phyloP scores from a whole-genome alignment of 2,797 vertebrate species.

The Momotus momota region DNA sequence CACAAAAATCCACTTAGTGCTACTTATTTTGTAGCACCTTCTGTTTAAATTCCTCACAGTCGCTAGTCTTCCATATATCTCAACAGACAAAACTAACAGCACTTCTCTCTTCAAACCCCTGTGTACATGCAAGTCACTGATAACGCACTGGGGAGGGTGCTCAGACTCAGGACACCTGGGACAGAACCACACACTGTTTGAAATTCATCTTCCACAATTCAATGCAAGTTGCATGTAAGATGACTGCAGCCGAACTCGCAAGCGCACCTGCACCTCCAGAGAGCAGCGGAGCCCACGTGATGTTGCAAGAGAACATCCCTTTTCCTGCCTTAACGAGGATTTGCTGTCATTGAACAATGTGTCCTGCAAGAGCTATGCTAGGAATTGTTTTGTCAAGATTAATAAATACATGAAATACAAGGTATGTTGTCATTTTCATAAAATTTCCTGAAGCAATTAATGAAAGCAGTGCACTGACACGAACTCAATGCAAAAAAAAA shows the following conservation, averaged over 20 bases:
- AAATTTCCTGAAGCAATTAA: neutral
- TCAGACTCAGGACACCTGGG: neutral
- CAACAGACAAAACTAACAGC: neutral
- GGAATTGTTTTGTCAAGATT: neutral
- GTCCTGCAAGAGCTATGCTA: neutral
- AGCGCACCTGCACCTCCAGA: neutral
- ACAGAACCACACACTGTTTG: neutral
- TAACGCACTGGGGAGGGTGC: neutral
- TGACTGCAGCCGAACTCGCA: neutral
- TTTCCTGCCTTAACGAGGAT: neutral
- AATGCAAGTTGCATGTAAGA: neutral
- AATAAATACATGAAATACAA: neutral
- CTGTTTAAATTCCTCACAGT: neutral
- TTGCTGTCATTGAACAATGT: neutral
- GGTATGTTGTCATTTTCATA: neutral
- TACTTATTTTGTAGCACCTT: neutral
- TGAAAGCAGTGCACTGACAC: neutral
- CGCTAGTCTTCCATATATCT: neutral
- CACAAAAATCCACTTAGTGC: neutral
- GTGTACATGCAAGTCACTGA: neutral
- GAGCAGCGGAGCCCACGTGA: fast-evolving
- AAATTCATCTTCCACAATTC: neutral
- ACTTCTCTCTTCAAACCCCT: neutral
- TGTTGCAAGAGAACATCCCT: neutral
- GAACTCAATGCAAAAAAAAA: neutral